Evolutionary conservation across 2,888 invertebrate species (phyloP), one percentile per base, ranked within the genome.

Genomic region (Scelioninae gen. 1): DNA sequence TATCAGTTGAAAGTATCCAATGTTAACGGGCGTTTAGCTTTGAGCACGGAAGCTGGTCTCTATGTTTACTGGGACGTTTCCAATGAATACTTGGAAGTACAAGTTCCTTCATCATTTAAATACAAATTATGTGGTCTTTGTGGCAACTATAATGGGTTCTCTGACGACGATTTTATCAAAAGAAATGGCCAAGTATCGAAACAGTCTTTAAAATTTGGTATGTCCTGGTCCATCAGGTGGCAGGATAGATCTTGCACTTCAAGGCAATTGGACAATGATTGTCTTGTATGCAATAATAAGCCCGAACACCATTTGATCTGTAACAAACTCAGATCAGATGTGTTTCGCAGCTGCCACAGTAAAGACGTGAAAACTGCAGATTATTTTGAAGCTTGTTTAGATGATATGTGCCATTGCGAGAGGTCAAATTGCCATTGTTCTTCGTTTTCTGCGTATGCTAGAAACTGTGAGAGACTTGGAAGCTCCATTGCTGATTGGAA

Each of bases 11-110:
- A 7, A 8, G 6, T 56, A 0, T 16, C 56, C 11, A 38, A 6
- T 11, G 16, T 56, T 23, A 98, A 98, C 89, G 98, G 11, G 11
- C 4, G 11, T 4, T 40, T 40, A 10, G 40, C 11, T 6, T 11
- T 40, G 10, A 40, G 10, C 11, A 95, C 97, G 0, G 93, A 95
- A 45, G 94, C 96, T 86, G 98, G 98, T 0, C 93, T 98, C 29
- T 95, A 96, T 89, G 94, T 99, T 83, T 93, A 97, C 43, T 99
- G 98, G 98, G 98, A 98, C 89, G 98, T 98, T 0, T 96, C 96
- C 87, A 97, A 98, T 87, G 58, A 58, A 8, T 98, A 98, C 90
- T 93, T 98, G 79, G 98, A 99, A 93, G 94, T 96, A 0, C 94
- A 94, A 0, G 96, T 97, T 11, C 96, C 97, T 5, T 95, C 94